Percentiles rank a stretch among this genome's conserved stretches.
phyloP scores from a whole-genome alignment of 2,797 vertebrate species.

The Pseudocheirus occidentalis region DNA sequence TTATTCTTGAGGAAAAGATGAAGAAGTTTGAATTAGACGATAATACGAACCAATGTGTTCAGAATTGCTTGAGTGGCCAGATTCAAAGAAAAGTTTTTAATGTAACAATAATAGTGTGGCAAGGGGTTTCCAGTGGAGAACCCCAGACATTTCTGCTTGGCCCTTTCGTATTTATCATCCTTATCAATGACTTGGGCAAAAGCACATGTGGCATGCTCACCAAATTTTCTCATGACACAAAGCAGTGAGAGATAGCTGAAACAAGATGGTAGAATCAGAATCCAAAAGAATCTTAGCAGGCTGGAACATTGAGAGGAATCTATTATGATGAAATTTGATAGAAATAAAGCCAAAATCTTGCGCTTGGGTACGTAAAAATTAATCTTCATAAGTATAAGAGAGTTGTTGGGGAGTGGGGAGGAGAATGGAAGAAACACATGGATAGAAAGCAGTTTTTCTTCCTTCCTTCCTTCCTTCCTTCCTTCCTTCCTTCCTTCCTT shows the following conservation, averaged over 20 bases:
- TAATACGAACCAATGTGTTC: background rate
- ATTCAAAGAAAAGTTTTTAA: background rate
- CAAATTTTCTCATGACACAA: background rate
- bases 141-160: background rate
- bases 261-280: slow-evolving; percentile 23
- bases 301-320: background rate
- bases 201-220: background rate
- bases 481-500: too few relatives aligned
- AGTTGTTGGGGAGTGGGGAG: background rate
- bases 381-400: background rate
- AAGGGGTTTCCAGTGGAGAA: background rate
- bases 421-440: background rate
- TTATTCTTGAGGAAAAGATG: slow-evolving; percentile 1
- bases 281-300: background rate
- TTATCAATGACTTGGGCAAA: slow-evolving; percentile 11
- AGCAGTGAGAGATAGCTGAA: background rate
- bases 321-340: background rate
- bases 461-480: too few relatives aligned
- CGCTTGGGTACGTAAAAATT: background rate
- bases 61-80: background rate
- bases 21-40: background rate
- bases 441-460: background rate
- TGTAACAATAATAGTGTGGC: background rate
- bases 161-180: background rate
- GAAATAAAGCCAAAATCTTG: background rate